Conservation (phyloP, 2,888 invertebrate genomes). For the Eristalis pertinax region DNA sequence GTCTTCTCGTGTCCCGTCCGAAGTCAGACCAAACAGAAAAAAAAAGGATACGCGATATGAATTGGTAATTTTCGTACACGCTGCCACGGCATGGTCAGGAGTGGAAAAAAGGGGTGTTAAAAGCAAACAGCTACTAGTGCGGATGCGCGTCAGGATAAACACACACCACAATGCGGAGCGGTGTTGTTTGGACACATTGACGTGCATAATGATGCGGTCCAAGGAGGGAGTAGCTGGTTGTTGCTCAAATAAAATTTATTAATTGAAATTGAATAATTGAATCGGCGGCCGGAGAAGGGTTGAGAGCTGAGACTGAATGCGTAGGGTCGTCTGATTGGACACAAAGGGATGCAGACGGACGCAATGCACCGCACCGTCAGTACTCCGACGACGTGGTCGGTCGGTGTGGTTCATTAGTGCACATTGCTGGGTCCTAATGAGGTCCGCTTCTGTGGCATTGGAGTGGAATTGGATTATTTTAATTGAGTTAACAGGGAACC, state of each 20-base stretch:
- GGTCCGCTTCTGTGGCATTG: constrained; percentile 31
- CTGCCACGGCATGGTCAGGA: constrained; percentile 50
- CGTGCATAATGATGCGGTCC: too few relatives aligned
- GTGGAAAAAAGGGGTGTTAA: constrained; percentile 57
- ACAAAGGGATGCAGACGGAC: neutral
- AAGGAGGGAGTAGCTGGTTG: constrained; percentile 5
- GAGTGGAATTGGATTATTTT: constrained; percentile 54
- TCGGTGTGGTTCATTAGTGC: constrained; percentile 13
- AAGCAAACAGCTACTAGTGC: constrained; percentile 59
- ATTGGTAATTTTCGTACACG: constrained; percentile 55
- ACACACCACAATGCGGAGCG: neutral
- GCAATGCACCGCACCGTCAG: too few relatives aligned
- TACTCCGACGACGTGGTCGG: constrained; percentile 2
- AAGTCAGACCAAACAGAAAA: neutral
- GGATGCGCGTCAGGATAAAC: constrained; percentile 66
- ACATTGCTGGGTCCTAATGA: constrained; percentile 52
- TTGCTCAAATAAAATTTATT: constrained; percentile 58
- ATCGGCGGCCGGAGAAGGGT: constrained; percentile 49
- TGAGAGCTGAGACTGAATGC: constrained; percentile 13
- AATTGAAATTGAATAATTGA: constrained; percentile 69
- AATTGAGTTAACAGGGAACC: constrained; percentile 63
- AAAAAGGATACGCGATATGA: constrained; percentile 62
- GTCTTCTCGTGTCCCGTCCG: neutral
- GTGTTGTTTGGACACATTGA: neutral
- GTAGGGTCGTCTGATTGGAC: constrained; percentile 10